phyloP scores from a whole-genome alignment of 30 jellyfish, hydroid and myxozoan genomes.

The Phacellophora camtschatica region DNA sequence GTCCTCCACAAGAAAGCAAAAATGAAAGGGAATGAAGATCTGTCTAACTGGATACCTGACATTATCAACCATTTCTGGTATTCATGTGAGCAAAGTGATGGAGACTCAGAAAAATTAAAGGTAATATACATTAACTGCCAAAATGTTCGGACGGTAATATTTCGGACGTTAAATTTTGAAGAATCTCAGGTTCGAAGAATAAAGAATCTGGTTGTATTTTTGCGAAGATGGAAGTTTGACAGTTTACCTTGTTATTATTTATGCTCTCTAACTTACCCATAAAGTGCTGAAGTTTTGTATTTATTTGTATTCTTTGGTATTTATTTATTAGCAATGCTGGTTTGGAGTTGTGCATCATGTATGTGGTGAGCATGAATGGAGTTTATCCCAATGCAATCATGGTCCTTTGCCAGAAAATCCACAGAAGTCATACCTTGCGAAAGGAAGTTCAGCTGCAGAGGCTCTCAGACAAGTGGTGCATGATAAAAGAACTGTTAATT shows the following conservation, averaged over 20 bases:
- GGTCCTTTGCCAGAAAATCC: slow-evolving; percentile 16
- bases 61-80: slow-evolving; percentile 3
- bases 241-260: no score
- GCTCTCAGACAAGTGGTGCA: not conserved
- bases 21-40: not conserved
- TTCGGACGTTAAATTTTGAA: no score
- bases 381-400: not conserved
- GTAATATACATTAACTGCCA: no score
- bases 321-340: not conserved
- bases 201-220: no score
- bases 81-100: slow-evolving; percentile 15
- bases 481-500: not conserved
- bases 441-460: not conserved
- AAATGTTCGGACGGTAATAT: no score
- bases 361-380: slow-evolving; percentile 28
- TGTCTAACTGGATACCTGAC: slow-evolving; percentile 14
- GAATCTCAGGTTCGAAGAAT: no score
- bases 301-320: no score
- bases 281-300: no score
- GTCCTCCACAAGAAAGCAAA: not conserved
- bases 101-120: not conserved
- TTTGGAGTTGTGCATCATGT: slow-evolving; percentile 17
- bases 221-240: no score
- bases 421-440: not conserved
- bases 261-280: no score